phyloP scores from a whole-genome alignment of 1,140 invertebrate species.

The Meloidogyne chitwoodi region DNA sequence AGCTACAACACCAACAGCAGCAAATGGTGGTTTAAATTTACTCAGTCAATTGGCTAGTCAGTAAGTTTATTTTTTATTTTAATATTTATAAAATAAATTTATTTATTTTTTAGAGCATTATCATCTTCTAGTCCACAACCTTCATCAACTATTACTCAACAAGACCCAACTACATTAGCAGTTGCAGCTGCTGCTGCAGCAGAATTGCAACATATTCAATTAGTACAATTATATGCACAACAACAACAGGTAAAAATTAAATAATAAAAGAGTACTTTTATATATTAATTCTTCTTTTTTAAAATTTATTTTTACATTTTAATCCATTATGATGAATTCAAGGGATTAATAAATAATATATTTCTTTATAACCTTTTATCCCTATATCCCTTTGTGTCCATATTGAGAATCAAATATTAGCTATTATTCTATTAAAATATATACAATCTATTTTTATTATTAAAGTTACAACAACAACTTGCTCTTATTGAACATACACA shows the following conservation, averaged over 20 bases:
- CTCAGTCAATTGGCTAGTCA: slow-evolving; percentile 1
- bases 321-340: no score
- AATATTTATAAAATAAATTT: not conserved
- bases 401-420: no score
- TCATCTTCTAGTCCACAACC: not conserved
- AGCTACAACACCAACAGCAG: not conserved
- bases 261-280: not conserved
- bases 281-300: no score
- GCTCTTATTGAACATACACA: not conserved
- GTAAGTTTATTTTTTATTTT: not conserved
- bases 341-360: no score
- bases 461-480: not conserved
- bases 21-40: not conserved
- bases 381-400: no score
- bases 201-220: slow-evolving; percentile 11
- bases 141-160: not conserved
- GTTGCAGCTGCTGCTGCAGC: slow-evolving; percentile 14
- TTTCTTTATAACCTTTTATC: no score
- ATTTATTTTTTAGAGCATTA: not conserved
- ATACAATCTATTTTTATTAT: not conserved
- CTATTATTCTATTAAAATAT: no score
- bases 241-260: slow-evolving; percentile 10
- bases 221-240: slow-evolving; percentile 15
- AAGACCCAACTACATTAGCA: not conserved
- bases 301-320: no score